Evolutionary conservation across 2,888 invertebrate genomes (phyloP).

Genomic region (Eurytoma californica): DNA sequence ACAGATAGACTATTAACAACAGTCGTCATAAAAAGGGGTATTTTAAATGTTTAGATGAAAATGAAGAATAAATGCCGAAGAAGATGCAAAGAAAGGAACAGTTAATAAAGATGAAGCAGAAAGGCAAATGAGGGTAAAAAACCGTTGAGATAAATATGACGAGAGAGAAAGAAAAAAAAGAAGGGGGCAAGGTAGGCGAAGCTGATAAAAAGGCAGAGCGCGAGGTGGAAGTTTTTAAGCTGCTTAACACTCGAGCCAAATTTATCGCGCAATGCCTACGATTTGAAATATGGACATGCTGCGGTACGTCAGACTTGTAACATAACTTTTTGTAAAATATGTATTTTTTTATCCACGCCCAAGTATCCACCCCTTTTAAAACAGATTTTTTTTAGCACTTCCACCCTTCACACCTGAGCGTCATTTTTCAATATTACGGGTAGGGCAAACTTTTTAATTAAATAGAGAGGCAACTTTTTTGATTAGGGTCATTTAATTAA

Average conservation of each 20-base stretch:
- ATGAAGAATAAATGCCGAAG: not conserved
- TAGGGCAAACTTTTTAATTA: too few relatives aligned
- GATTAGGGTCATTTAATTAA: too few relatives aligned
- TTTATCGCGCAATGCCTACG: constrained; percentile 58
- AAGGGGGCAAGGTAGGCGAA: constrained; percentile 17
- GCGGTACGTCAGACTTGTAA: constrained; percentile 47
- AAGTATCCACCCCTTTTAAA: not conserved
- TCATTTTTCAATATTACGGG: too few relatives aligned
- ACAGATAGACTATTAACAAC: too few relatives aligned
- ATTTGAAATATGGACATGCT: constrained; percentile 62
- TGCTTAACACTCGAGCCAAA: constrained; percentile 63
- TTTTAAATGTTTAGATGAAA: not conserved
- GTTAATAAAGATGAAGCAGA: not conserved
- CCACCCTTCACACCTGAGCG: too few relatives aligned
- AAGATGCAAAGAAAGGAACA: constrained; percentile 24
- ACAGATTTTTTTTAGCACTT: too few relatives aligned
- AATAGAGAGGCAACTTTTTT: too few relatives aligned
- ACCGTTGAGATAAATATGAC: constrained; percentile 45
- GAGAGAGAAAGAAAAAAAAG: constrained; percentile 33
- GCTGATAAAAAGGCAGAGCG: constrained; percentile 47
- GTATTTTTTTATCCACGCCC: constrained; percentile 21
- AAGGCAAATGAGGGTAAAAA: constrained; percentile 7
- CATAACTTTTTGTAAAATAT: constrained; percentile 46
- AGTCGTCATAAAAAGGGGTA: too few relatives aligned
- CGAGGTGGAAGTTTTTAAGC: constrained; percentile 65